These are phyloP conservation scores for Isaurus tuberculatus DNA, from an alignment of 92 coral and sea anemone genomes.

Conservation along the genomic window DNA sequence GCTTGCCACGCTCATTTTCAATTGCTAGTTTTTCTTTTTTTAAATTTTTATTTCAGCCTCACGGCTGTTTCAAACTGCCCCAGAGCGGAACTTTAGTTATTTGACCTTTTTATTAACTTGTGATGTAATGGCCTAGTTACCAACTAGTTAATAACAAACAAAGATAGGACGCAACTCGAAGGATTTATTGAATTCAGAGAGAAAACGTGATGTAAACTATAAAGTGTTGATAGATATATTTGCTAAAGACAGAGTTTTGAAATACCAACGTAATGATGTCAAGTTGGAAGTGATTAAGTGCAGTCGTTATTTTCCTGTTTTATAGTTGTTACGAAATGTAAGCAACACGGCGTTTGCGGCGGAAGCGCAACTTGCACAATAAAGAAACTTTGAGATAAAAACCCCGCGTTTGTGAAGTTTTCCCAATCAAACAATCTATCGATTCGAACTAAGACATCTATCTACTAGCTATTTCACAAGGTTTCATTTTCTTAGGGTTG, in stretches of 20 bases:
- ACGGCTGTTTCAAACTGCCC: constrained; percentile 35
- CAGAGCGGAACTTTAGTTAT: constrained; percentile 26
- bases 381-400: constrained; percentile 30
- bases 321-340: background rate
- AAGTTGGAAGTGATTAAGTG: constrained; percentile 18
- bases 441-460: constrained; percentile 30
- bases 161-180: constrained; percentile 14
- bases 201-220: constrained; percentile 33
- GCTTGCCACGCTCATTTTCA: too few species aligned
- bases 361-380: constrained; percentile 32
- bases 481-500: constrained; percentile 20
- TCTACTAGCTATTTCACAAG: constrained; percentile 17
- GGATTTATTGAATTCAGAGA: background rate
- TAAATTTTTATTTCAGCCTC: background rate
- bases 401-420: constrained; percentile 18
- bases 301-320: constrained; percentile 16
- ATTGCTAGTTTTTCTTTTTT: too few species aligned
- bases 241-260: constrained; percentile 18
- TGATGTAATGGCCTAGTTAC: background rate
- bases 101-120: background rate
- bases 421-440: constrained; percentile 12
- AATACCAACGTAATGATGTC: constrained; percentile 32
- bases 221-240: constrained; percentile 35
- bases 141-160: constrained; percentile 21
- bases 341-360: constrained; percentile 7